These are phyloP conservation scores for Prunella strophiata DNA, from an alignment of 2,797 vertebrate genomes.

Conservation along the genomic window DNA sequence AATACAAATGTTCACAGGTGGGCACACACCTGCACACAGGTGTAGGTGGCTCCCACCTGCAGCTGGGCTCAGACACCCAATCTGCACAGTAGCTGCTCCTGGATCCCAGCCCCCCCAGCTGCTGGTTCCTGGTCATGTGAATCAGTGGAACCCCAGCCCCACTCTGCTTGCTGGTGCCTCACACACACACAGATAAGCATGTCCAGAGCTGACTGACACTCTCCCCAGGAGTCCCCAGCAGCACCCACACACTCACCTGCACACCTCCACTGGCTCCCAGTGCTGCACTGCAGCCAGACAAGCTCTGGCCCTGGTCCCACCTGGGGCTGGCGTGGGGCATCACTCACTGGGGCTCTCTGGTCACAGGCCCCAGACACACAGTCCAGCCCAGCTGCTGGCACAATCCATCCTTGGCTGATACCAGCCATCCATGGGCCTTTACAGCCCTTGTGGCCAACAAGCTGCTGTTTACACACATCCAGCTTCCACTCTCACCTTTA, in stretches of 20 bases:
- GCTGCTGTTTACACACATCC: rapidly evolving
- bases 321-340: background rate
- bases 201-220: background rate
- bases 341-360: background rate
- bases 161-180: background rate
- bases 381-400: background rate
- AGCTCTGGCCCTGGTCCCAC: background rate
- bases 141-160: background rate
- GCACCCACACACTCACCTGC: rapidly evolving
- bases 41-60: background rate
- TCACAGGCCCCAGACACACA: background rate
- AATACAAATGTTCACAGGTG: background rate
- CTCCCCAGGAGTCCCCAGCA: background rate
- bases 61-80: background rate
- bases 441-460: rapidly evolving
- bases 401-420: rapidly evolving
- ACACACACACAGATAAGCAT: rapidly evolving
- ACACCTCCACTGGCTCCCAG: rapidly evolving
- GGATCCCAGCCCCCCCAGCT: background rate
- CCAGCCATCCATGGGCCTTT: rapidly evolving
- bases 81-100: background rate
- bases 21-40: no score
- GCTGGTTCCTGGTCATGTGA: background rate
- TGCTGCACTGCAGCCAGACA: rapidly evolving
- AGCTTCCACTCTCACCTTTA: rapidly evolving